Base-by-base conservation (phyloP, 1,140 invertebrate genomes). In the Zophobas atratus region DNA sequence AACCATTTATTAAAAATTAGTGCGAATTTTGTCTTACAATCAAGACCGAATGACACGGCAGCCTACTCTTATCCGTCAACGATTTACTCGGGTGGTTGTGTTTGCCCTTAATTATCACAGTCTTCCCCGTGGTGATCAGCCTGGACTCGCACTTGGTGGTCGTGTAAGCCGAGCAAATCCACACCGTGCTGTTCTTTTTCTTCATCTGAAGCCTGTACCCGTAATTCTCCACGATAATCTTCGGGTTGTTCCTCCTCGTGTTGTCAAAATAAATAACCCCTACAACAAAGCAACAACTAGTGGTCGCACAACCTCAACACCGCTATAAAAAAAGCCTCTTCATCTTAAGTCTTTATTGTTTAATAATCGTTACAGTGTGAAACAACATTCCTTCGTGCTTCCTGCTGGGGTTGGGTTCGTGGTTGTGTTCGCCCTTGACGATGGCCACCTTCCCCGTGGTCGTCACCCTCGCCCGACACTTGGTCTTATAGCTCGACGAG, bases 141-240 rank as follows among this genome's bases (percentile, higher is more conserved):
- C 82, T 81, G 5, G 83, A 80, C 48, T 82, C 81, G 55, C 83
- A 84, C 51, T 82, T 84, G 5, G 78, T 55, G 51, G 80, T 81
- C n/a, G 75, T 77, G 41, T 82, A 81, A 32, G 67, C 70, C 2
- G 76, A 51, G 35, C 83, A 84, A 48, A 79, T 83, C 83, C 83
- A 84, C 41, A 80, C 76, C 34, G 78, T 73, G 74, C 82, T 77
- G 53, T 81, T 48, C 34, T 49, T n/a, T 35, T 67, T 8, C 74
- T 80, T 82, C 77, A 77, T 81, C 55, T 83, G 81, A 1, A 81
- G 71, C 39, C 75, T 81, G 43, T 78, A 84, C 60, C 78, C 73
- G 71, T 76, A 81, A n/a, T 77, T 70, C 20, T 80, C 71, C n/a
- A 81, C 67, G 6, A 83, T 71, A 72, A 83, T 76, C 20, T 76